A percentile compares a stretch with the other conserved stretches of the same genome.
These are phyloP conservation scores for Varroa destructor DNA, from an alignment of 1,140 invertebrate genomes.

Conservation along the genomic window DNA sequence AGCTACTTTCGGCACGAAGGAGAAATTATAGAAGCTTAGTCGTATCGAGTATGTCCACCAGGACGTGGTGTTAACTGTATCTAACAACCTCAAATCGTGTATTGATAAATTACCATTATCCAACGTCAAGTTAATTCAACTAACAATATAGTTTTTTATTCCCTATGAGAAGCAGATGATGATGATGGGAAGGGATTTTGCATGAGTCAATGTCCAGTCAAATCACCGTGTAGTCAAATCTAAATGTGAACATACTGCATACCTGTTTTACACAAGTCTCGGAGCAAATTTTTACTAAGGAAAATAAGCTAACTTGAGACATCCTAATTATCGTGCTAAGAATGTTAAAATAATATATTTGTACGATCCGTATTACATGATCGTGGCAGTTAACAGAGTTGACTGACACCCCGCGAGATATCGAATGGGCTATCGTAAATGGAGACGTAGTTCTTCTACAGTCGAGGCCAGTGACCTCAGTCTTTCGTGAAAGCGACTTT, in stretches of 20 bases:
- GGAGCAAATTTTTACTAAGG: too few relatives aligned
- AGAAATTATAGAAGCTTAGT: not conserved
- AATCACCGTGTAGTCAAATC: too few relatives aligned
- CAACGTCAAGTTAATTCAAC: too few relatives aligned
- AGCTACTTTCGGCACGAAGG: not conserved
- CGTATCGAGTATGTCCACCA: not conserved
- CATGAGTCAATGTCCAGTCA: too few relatives aligned
- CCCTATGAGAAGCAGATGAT: too few relatives aligned
- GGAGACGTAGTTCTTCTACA: not conserved
- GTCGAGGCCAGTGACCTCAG: constrained; percentile 3
- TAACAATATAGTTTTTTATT: too few relatives aligned
- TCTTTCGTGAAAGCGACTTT: constrained; percentile 23
- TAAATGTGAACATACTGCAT: too few relatives aligned
- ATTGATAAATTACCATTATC: not conserved
- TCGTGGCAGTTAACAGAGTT: not conserved
- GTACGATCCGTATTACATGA: not conserved
- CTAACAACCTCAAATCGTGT: not conserved
- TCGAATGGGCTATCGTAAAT: constrained; percentile 8
- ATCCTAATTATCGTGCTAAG: too few relatives aligned
- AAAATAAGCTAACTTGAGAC: too few relatives aligned
- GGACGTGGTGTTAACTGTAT: not conserved
- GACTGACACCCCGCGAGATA: constrained; percentile 13
- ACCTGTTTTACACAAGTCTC: too few relatives aligned
- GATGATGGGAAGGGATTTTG: too few relatives aligned
- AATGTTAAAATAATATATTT: not conserved